Percentiles rank a stretch among this genome's conserved stretches.
Conservation (phyloP, 2,888 invertebrate species). For the Xanthia icteritia region DNA sequence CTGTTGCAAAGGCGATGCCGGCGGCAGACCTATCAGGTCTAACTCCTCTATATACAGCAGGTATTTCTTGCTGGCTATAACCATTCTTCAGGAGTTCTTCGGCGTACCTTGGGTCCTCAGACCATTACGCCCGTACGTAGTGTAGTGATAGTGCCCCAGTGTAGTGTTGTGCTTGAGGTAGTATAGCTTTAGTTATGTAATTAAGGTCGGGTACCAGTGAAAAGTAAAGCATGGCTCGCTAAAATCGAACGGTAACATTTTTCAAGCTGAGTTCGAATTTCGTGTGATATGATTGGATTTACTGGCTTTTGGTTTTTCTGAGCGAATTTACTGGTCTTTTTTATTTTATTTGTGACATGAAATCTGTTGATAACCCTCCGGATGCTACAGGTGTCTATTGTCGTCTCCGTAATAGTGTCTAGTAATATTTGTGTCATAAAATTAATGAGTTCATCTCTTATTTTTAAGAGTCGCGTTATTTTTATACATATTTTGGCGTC, state of each 20-base stretch:
- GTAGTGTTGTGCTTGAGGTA: conserved; percentile 70
- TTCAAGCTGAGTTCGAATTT: conserved; percentile 53
- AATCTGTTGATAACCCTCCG: conserved; percentile 38
- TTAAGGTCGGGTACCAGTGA: conserved; percentile 49
- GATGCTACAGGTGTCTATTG: conserved; percentile 27
- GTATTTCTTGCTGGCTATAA: conserved; percentile 85
- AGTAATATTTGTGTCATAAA: conserved; percentile 30
- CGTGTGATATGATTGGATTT: conserved; percentile 47
- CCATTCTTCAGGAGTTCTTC: conserved; percentile 80
- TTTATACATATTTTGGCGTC: conserved; percentile 37
- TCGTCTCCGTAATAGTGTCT: neutral
- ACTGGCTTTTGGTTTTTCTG: conserved; percentile 34
- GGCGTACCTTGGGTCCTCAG: conserved; percentile 83
- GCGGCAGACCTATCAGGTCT: conserved; percentile 84
- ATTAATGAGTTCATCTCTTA: conserved; percentile 42
- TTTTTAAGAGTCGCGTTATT: conserved; percentile 39
- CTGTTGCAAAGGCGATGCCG: conserved; percentile 91
- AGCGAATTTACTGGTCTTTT: conserved; percentile 45
- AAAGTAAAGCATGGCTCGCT: conserved; percentile 60
- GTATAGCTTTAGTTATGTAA: conserved; percentile 65
- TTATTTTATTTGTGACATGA: conserved; percentile 36
- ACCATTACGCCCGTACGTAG: conserved; percentile 80
- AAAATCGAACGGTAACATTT: conserved; percentile 52
- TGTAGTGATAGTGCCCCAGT: conserved; percentile 70
- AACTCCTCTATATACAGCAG: conserved; percentile 88